Evolutionary conservation across 2,888 invertebrate species (phyloP).

Genomic region (Tiliacea citrago): DNA sequence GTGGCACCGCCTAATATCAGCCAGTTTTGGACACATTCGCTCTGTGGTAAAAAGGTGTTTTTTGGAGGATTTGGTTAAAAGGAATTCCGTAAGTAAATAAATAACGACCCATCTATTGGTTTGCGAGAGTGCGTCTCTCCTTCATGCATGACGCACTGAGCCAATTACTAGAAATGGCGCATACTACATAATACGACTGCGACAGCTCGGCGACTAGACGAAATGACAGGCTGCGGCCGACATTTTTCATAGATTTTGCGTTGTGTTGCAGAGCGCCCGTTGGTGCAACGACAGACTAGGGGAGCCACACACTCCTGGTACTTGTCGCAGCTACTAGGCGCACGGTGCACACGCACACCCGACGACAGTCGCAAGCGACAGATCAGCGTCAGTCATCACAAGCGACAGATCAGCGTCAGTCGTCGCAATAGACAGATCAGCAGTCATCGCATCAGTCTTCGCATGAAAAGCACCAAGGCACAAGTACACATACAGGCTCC

Average conservation of each 20-base stretch:
- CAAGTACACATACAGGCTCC: too few species aligned
- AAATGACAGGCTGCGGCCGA: not conserved
- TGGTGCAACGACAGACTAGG: not conserved
- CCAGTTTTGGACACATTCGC: not conserved
- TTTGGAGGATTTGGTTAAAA: conserved; percentile 14
- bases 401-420: too few species aligned
- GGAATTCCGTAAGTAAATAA: not conserved
- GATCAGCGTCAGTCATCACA: too few species aligned
- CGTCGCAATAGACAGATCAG: too few species aligned
- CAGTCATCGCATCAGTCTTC: too few species aligned
- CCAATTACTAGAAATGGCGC: not conserved
- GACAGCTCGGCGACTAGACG: too few species aligned
- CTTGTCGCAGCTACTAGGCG: too few species aligned
- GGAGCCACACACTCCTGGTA: not conserved
- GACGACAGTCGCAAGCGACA: too few species aligned
- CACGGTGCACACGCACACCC: too few species aligned
- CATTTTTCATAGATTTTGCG: not conserved
- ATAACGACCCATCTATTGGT: not conserved
- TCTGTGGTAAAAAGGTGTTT: conserved; percentile 29
- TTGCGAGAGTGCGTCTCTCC: not conserved
- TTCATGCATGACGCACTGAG: not conserved
- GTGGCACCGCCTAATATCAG: conserved; percentile 2
- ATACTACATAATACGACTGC: not conserved
- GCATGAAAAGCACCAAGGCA: too few species aligned
- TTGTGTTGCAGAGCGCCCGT: not conserved